phyloP scores from a whole-genome alignment of 2,888 invertebrate species.

The Rhamnusium bicolor region DNA sequence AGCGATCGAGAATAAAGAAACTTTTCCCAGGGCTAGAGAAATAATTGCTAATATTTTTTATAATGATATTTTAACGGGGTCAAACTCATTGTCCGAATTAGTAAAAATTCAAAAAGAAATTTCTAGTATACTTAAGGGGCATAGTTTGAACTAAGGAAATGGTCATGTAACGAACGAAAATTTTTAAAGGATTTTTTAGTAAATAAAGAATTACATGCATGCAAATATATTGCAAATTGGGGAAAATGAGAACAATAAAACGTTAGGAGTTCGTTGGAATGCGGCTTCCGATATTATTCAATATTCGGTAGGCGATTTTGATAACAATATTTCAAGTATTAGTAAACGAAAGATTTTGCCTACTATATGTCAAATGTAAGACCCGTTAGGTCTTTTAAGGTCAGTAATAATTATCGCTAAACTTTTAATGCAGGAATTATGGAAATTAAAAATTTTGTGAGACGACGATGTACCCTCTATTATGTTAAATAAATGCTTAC shows the following conservation, averaged over 20 bases:
- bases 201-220: neutral
- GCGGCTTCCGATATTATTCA: constrained; percentile 18
- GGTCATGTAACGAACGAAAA: neutral
- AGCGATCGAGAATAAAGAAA: neutral
- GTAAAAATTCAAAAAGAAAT: neutral
- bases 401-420: constrained; percentile 34
- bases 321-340: constrained; percentile 5
- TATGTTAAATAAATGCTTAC: constrained; percentile 7
- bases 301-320: constrained; percentile 12
- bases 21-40: neutral
- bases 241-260: constrained; percentile 23
- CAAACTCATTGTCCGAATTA: neutral
- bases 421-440: constrained; percentile 34
- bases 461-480: constrained; percentile 32
- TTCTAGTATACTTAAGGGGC: neutral
- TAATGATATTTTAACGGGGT: neutral
- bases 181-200: neutral
- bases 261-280: constrained; percentile 29
- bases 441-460: constrained; percentile 37
- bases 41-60: neutral
- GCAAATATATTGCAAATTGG: constrained; percentile 11
- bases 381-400: constrained; percentile 36
- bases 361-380: constrained; percentile 34
- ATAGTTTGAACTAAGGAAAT: neutral
- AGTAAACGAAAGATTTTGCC: constrained; percentile 36